Evolutionary conservation across 2,113 vertebrate genomes (phyloP).

Genomic region (Brachirus orientalis): DNA sequence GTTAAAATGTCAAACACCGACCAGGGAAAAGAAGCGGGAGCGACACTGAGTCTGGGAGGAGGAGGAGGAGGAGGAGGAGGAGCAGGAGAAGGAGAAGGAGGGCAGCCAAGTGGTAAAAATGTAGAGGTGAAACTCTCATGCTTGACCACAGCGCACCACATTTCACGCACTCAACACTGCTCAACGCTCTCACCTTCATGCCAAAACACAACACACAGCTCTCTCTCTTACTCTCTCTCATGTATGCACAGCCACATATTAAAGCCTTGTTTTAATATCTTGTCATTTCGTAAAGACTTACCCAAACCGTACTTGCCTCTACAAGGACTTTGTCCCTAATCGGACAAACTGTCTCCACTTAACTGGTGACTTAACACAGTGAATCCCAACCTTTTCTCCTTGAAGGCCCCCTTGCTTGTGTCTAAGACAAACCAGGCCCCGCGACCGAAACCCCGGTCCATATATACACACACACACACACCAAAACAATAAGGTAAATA

Average conservation of each 20-base stretch:
- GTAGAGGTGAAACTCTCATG: conserved; percentile 34
- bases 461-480: too few species aligned
- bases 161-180: conserved; percentile 19
- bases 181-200: conserved; percentile 32
- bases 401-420: too few species aligned
- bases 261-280: too few species aligned
- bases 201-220: background rate
- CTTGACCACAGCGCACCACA: conserved; percentile 4
- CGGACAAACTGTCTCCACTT: too few species aligned
- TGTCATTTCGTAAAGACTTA: too few species aligned
- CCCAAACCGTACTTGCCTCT: too few species aligned
- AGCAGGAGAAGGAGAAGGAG: background rate
- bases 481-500: too few species aligned
- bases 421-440: too few species aligned
- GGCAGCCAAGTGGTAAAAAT: conserved; percentile 19
- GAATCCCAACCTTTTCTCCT: too few species aligned
- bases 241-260: background rate
- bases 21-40: conserved; percentile 20
- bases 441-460: too few species aligned
- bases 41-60: background rate
- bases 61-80: background rate
- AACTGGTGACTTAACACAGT: too few species aligned
- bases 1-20: conserved; percentile 61
- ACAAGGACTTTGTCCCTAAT: too few species aligned
- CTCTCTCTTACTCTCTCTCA: background rate